Base-by-base conservation (phyloP, 2,888 invertebrate species). In the Volucella inflata region DNA sequence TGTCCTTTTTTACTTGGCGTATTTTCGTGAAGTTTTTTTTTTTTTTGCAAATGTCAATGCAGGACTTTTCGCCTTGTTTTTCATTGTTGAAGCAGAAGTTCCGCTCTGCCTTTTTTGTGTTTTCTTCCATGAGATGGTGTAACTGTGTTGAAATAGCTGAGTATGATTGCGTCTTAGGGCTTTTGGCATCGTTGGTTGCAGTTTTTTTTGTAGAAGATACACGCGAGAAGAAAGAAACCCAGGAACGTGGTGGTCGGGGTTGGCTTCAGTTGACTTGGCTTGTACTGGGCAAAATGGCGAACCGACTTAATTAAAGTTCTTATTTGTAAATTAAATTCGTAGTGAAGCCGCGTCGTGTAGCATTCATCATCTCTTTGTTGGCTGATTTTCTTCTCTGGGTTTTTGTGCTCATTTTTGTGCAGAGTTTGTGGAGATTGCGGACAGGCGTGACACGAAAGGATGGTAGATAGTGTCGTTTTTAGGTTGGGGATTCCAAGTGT, bases 291-390 rank as follows among this genome's bases (percentile, higher is more conserved):
- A 46, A 46, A 60, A 80, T 71, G 72, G 81, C 30, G 68, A 77
- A 85, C 76, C 85, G 81, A 85, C 85, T 85, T 85, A 85, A 85
- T 85, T 81, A 81, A 85, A 85, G 85, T 85, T 81, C 85, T 81
- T 85, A 81, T 85, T 85, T 85, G 85, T 81, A 85, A 85, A 85
- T 85, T 85, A 81, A 85, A 81, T 85, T 81, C 85, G 64, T 68
- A 85, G 85, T 81, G 76, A 85, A 81, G 62, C 67, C 60, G 62
- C 67, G 67, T 81, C 53, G 81, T 64, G 68, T 46, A 51, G 72
- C 67, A 72, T 85, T 85, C 85, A 85, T 85, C 85, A 85, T 85
- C 85, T 64, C 57, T 77, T 76, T 85, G 76, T 80, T 74, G 78
- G 67, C 30, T 68, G 62, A 64, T 64, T 68, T 64, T 68, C 62